These are phyloP conservation scores for Ceyx margarethae DNA, from an alignment of 2,113 vertebrate species.

Conservation along the genomic window DNA sequence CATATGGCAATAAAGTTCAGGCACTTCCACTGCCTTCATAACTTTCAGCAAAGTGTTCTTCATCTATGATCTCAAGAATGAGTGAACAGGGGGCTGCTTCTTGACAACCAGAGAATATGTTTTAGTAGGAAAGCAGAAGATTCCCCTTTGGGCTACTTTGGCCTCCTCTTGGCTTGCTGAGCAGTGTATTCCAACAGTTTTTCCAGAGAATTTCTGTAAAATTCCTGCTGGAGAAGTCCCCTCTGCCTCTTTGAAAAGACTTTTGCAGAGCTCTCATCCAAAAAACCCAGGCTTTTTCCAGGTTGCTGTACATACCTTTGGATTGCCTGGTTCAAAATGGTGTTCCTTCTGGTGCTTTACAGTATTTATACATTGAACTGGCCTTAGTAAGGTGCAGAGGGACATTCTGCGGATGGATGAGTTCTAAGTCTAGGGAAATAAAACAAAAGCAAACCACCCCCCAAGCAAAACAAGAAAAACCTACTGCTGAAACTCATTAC, in stretches of 20 bases:
- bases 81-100: fast-evolving
- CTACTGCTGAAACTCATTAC: background rate
- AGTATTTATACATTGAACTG: background rate
- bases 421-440: background rate
- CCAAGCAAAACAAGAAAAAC: background rate
- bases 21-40: background rate
- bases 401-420: background rate
- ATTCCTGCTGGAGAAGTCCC: background rate
- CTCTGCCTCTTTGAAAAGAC: background rate
- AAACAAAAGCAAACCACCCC: background rate
- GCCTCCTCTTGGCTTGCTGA: background rate
- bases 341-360: background rate
- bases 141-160: background rate
- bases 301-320: background rate
- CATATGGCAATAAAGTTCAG: background rate
- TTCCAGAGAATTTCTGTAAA: background rate
- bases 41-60: background rate
- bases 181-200: background rate
- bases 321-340: background rate
- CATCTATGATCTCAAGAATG: background rate
- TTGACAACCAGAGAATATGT: background rate
- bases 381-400: background rate
- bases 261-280: background rate
- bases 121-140: background rate
- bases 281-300: background rate